These are phyloP conservation scores for Pantelozetes paolii DNA, from an alignment of 2,888 invertebrate species.

Conservation along the genomic window DNA sequence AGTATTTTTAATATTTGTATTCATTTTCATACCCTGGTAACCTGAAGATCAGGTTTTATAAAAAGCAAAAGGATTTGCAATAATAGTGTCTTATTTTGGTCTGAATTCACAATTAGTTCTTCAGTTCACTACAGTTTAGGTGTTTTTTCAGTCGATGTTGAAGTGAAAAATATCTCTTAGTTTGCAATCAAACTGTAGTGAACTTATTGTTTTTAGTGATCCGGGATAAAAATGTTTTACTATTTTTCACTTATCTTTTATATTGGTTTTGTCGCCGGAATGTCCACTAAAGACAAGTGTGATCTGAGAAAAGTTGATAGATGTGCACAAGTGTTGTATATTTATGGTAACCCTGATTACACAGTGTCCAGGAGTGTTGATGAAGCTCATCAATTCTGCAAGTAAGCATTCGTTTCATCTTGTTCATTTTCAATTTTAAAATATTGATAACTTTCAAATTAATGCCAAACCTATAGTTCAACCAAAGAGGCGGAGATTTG, in stretches of 20 bases:
- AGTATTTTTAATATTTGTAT: constrained; percentile 5
- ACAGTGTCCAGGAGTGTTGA: constrained; percentile 33
- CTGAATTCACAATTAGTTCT: constrained; percentile 12
- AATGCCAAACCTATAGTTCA: constrained; percentile 23
- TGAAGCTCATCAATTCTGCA: constrained; percentile 40
- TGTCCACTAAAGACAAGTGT: constrained; percentile 39
- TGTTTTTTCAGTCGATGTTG: background rate
- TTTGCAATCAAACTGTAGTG: background rate
- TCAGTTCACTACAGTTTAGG: constrained; percentile 14
- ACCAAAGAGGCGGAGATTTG: constrained; percentile 41
- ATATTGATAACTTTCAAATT: too few species aligned
- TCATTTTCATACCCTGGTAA: background rate
- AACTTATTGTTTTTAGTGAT: constrained; percentile 9
- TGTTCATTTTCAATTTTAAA: too few species aligned
- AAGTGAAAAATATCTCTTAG: constrained; percentile 1
- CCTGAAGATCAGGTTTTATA: constrained; percentile 23
- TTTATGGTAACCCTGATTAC: constrained; percentile 41
- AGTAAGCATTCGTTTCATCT: constrained; percentile 42
- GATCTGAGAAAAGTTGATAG: constrained; percentile 39
- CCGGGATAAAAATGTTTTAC: constrained; percentile 9
- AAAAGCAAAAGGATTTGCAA: constrained; percentile 36
- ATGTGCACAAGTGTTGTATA: constrained; percentile 41
- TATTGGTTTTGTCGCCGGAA: constrained; percentile 8
- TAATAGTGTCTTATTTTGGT: constrained; percentile 31
- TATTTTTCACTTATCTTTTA: background rate